phyloP scores from a whole-genome alignment of 2,888 invertebrate species.

The Trachelus stipa region DNA sequence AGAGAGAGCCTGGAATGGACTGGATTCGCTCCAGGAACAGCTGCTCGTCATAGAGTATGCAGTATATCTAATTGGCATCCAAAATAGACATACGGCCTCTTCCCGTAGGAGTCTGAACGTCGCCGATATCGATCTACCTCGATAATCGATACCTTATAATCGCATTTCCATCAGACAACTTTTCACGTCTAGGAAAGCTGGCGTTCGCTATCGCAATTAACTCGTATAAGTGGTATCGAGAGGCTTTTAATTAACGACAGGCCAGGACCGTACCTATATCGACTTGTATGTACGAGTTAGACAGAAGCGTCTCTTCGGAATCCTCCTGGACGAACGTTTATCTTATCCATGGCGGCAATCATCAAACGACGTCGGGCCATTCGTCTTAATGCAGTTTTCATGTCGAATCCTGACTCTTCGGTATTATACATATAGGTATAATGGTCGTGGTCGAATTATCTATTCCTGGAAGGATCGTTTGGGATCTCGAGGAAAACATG shows the following conservation, averaged over 20 bases:
- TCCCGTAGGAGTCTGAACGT: background rate
- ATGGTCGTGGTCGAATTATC: conserved; percentile 7
- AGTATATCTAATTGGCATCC: background rate
- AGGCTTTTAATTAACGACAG: background rate
- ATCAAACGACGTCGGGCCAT: conserved; percentile 47
- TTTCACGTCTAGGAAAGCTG: background rate
- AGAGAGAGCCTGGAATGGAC: background rate
- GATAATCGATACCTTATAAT: background rate
- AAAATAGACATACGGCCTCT: background rate
- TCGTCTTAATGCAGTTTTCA: conserved; percentile 57
- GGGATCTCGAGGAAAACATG: background rate
- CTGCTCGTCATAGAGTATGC: background rate
- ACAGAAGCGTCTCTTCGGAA: background rate
- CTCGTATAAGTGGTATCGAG: background rate
- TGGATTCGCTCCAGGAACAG: background rate
- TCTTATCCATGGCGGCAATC: conserved; percentile 44
- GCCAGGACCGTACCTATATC: background rate
- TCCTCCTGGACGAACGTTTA: background rate
- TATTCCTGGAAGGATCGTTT: conserved; percentile 4
- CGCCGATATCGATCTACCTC: background rate
- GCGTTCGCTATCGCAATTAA: background rate
- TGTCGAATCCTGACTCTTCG: conserved; percentile 32
- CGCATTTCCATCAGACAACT: background rate
- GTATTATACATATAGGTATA: background rate
- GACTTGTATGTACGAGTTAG: background rate